A percentile compares a stretch with the other conserved stretches of the same genome.
Conservation (phyloP, 2,113 vertebrate genomes). For the Atractosteus spatula region DNA sequence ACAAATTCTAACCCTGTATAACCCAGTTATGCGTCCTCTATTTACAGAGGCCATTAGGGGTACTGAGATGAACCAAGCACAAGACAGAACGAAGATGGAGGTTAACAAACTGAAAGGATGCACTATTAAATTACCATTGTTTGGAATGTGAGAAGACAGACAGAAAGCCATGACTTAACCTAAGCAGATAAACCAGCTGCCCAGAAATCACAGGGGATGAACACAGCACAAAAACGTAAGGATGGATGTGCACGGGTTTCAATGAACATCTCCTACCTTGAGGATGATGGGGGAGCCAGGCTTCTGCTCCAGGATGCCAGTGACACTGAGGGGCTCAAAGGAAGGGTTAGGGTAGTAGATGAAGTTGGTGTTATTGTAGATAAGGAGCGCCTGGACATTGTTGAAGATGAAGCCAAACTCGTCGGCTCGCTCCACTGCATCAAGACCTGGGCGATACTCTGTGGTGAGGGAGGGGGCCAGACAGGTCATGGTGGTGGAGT, state of each 20-base stretch:
- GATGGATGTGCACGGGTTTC: constrained; percentile 25
- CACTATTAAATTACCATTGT: no score
- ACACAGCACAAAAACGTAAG: no score
- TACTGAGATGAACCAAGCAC: no score
- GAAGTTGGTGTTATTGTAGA: constrained; percentile 96
- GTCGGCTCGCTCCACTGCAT: constrained; percentile 83
- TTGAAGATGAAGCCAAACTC: constrained; percentile 98
- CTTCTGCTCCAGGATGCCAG: constrained; percentile 88
- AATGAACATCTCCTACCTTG: constrained; percentile 71
- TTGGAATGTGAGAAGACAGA: no score
- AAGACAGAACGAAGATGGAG: no score
- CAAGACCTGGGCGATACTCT: constrained; percentile 79
- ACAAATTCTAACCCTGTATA: no score
- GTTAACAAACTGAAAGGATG: no score
- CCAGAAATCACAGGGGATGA: no score
- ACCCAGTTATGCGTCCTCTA: no score
- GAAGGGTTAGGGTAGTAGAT: constrained; percentile 93
- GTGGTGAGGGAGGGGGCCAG: constrained; percentile 79
- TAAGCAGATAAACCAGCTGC: no score
- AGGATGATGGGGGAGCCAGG: constrained; percentile 94
- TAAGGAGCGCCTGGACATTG: constrained; percentile 88
- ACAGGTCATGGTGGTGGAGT: constrained; percentile 83
- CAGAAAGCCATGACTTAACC: no score
- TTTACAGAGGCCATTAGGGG: no score
- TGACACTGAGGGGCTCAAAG: constrained; percentile 86